These are phyloP conservation scores for Lagorchestes hirsutus DNA, from an alignment of 2,797 vertebrate species.

Conservation along the genomic window DNA sequence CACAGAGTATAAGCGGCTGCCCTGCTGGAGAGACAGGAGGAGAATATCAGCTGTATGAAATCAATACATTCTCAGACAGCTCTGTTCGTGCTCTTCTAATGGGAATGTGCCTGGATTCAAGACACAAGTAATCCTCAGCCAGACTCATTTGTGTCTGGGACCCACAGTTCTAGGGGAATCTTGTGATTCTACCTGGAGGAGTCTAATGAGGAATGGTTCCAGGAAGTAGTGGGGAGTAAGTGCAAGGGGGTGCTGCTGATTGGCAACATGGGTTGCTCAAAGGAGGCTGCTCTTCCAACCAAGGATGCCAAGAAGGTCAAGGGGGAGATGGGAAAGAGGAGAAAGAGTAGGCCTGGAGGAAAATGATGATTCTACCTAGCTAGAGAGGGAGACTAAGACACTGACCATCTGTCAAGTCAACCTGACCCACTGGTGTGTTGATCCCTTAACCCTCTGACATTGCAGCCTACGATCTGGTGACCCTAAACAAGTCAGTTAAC, in stretches of 20 bases:
- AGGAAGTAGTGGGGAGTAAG: background rate
- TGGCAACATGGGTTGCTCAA: background rate
- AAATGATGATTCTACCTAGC: background rate
- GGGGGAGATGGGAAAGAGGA: background rate
- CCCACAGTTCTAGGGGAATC: slow-evolving; percentile 26
- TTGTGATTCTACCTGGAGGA: slow-evolving; percentile 52
- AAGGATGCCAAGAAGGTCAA: background rate
- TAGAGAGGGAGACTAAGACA: slow-evolving; percentile 23
- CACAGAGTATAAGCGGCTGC: slow-evolving; percentile 73
- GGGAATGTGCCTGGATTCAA: slow-evolving; percentile 62
- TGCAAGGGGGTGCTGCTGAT: background rate
- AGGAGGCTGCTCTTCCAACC: rapidly evolving
- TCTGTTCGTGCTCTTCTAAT: slow-evolving; percentile 58
- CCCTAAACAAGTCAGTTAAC: background rate
- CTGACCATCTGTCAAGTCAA: slow-evolving; percentile 14
- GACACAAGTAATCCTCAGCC: slow-evolving; percentile 56
- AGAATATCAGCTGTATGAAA: slow-evolving; percentile 74
- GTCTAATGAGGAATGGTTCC: slow-evolving; percentile 23
- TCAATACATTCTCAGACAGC: slow-evolving; percentile 75
- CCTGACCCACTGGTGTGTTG: background rate
- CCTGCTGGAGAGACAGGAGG: slow-evolving; percentile 70
- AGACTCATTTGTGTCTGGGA: slow-evolving; percentile 29
- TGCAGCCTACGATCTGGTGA: background rate
- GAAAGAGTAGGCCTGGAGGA: background rate
- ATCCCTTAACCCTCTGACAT: background rate